Evolutionary conservation across 2,888 invertebrate species (phyloP), one percentile per base, ranked within the genome.

Genomic region (Eudemis profundana): DNA sequence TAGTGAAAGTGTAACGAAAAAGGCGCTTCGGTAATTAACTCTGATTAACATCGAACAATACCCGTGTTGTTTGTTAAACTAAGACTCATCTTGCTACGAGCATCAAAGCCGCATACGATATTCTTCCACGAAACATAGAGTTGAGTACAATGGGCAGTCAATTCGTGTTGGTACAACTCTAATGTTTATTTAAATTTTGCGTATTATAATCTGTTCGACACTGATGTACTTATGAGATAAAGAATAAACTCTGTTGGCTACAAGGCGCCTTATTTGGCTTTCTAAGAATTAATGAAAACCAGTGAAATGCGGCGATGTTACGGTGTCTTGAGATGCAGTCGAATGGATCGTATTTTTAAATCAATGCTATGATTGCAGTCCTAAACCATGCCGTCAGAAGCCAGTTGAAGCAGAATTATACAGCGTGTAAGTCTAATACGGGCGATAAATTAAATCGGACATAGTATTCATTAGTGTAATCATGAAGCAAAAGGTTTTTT

Each of bases 1-100:
- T 81, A 76, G 87, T 77, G 89, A 90, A 89, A 89, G 89, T 84
- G 73, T 69, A 77, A 23, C 75, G 63, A 78, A 79, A 76, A 80
- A 74, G 78, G 72, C 71, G 68, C 62, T 70, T 70, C 68, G 65
- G 62, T 65, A 70, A 73, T 78, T 77, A 71, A 72, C 67, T 60
- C 46, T 68, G 75, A 77, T 79, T 78, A 76, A 68, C 74, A 78
- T 78, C 76, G 64, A 65, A 66, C 66, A 69, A 69, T 64, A 66
- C 40, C 40, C 38, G 47, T 19, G 40, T 27, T 19, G 54, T 61
- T 51, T 50, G 38, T 23, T 54, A 54, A 42, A 54, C 42, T 42
- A 17, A 17, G 10, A 15, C 17, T 46, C 21, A n/a, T 5, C 17
- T 21, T 46, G n/a, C 46, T 5, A n/a, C 33, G 21, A 10, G 5